A percentile compares a stretch with the other conserved stretches of the same genome.
These are phyloP conservation scores for Nesidiocoris tenuis DNA, from an alignment of 2,888 invertebrate species.

Conservation along the genomic window DNA sequence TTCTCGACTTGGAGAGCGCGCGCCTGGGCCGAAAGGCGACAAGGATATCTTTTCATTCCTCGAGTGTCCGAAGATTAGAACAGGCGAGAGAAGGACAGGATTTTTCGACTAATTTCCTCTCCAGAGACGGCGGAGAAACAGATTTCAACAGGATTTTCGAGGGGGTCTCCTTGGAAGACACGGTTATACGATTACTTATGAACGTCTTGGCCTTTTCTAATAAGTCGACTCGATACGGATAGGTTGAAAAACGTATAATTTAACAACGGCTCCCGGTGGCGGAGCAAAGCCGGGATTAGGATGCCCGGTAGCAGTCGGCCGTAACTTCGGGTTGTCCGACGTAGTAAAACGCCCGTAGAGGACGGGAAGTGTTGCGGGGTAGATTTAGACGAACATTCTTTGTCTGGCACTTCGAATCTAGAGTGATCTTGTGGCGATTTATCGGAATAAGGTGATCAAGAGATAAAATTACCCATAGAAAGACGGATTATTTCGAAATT, in stretches of 20 bases:
- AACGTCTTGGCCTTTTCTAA: constrained; percentile 1
- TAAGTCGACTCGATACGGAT: background rate
- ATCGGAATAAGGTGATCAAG: too few relatives aligned
- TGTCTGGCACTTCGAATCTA: too few relatives aligned
- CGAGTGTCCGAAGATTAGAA: background rate
- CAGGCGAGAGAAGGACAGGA: background rate
- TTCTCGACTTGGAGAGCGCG: background rate
- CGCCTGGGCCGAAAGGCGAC: background rate
- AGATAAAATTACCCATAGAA: too few relatives aligned
- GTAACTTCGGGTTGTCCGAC: background rate
- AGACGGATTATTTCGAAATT: too few relatives aligned
- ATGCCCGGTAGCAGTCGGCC: background rate
- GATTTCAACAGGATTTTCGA: constrained; percentile 21
- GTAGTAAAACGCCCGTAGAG: background rate
- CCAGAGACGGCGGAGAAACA: background rate
- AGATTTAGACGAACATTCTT: too few relatives aligned
- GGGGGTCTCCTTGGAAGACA: background rate
- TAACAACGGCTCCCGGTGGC: background rate
- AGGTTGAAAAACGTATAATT: background rate
- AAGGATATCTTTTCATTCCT: background rate
- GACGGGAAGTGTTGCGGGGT: background rate
- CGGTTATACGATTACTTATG: constrained; percentile 7
- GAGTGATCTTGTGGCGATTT: too few relatives aligned
- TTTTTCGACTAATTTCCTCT: constrained; percentile 24
- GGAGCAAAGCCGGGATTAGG: background rate